Evolutionary conservation across 2,888 invertebrate species (phyloP), one percentile per base, ranked within the genome.

Genomic region (Coleophora deauratella): DNA sequence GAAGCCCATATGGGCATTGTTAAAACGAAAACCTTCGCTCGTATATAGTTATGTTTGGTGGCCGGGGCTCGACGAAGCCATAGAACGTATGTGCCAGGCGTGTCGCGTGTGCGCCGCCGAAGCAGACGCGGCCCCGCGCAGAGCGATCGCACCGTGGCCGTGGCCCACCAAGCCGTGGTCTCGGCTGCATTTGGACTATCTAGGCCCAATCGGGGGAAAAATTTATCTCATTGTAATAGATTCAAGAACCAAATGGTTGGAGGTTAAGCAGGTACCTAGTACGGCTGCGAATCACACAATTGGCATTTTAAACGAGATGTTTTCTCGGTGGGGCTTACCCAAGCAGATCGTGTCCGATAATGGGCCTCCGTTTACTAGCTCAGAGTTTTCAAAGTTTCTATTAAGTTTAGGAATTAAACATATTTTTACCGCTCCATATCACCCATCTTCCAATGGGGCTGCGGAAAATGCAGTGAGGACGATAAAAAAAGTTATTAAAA

Each of bases 231-330:
- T 55, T 2, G 31, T 45, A 1, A 32, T 51, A 8, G 31, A 51
- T 30, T 38, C 50, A 0, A 34, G 31, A 4, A 42, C 51, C 2
- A 52, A 55, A 31, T 49, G 55, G 52, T 27, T 47, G 9, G 49
- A 52, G 38, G 44, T 43, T 4, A 39, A 44, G n/a, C 34, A 27
- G 15, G 44, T 52, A 28, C 2, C 30, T n/a, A 40, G 43, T 9
- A 50, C 48, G 2, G 33, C 45, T 6, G 46, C 49, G 1, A 14
- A 28, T 1, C 4, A 8, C 14, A 9, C 14, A 11, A 41, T 41
- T 3, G 27, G 9, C 2, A 35, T 15, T 33, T 14, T 40, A 13
- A 37, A 15, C 9, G 42, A 35, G 35, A 33, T 33, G 9, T 43
- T 27, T 11, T 9, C 33, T 7, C 27, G 43, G 12, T 48, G 33